Base-by-base conservation (phyloP, 2,113 vertebrate genomes). In the Entomyzon cyanotis region DNA sequence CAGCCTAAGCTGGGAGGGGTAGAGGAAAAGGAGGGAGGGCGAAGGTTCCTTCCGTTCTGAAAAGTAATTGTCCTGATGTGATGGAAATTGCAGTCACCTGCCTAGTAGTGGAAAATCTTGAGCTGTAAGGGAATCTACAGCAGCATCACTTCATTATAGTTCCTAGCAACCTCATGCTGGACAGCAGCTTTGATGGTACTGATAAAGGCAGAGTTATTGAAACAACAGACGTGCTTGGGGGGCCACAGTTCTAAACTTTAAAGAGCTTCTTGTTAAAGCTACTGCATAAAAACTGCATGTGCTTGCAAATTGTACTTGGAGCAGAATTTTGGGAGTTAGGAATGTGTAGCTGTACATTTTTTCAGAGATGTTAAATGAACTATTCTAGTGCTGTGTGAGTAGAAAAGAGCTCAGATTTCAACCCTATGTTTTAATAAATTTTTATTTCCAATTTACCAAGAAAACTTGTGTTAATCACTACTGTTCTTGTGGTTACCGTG, bases 41-140 rank as follows among this genome's bases (percentile, higher is more conserved):
- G 56, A 97, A 95, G 89, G 95, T 97, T 97, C 93, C 95, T 97
- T 97, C 96, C 74, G 44, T 94, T 95, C 93, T 84, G 84, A 90
- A 94, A 96, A 96, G 89, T 87, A 89, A 96, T 97, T 96, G 87
- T 96, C 89, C 75, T 58, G 78, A 86, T 94, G 77, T 96, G 96
- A 95, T 97, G 95, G 93, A 89, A 96, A 96, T 96, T 78, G 69
- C 97, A 97, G 93, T 94, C 91, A 97, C 94, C 95, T 96, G 96
- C 89, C 39, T 62, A 56, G 71, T 42, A 65, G 88, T 94, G 95
- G 95, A 96, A 96, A 97, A 90, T 86, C 81, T 90, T 84, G 37
- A 93, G 63, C 93, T 90, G 16, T 75, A 69, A 95, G 83, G 93
- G 92, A 95, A 89, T 67, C 65, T 87, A 52, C 82, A 79, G 82